phyloP scores from a whole-genome alignment of 2,888 invertebrate species.

The Hylaea fasciaria region DNA sequence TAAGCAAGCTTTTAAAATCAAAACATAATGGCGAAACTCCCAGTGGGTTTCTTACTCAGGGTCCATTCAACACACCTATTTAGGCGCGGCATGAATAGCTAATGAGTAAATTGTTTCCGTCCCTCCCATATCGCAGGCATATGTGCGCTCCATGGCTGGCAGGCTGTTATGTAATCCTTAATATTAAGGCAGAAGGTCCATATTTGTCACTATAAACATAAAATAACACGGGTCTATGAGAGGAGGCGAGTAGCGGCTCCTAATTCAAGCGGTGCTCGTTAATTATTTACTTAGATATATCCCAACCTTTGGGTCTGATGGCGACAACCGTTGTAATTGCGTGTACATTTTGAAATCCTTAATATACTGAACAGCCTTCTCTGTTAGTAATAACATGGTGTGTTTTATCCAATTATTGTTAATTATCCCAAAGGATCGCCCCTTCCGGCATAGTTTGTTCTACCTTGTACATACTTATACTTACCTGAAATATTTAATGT shows the following conservation, averaged over 20 bases:
- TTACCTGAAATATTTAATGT: no score
- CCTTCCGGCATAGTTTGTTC: no score
- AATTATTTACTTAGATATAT: slow-evolving; percentile 72
- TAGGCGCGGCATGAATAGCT: slow-evolving; percentile 56
- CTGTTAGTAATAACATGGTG: slow-evolving; percentile 34
- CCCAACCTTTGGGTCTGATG: slow-evolving; percentile 54
- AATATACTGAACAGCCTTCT: slow-evolving; percentile 45
- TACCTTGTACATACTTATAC: no score
- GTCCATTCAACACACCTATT: slow-evolving; percentile 45
- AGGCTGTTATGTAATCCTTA: slow-evolving; percentile 48
- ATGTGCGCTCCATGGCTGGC: slow-evolving; percentile 42
- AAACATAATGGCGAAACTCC: slow-evolving; percentile 31
- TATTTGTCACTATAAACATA: slow-evolving; percentile 67
- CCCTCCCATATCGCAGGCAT: slow-evolving; percentile 45
- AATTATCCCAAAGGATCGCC: slow-evolving; percentile 25
- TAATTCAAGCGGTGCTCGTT: slow-evolving; percentile 66
- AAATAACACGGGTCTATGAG: slow-evolving; percentile 57
- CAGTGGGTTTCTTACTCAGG: slow-evolving; percentile 30
- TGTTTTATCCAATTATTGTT: slow-evolving; percentile 37
- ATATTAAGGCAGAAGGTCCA: slow-evolving; percentile 55
- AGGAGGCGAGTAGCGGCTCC: slow-evolving; percentile 51
- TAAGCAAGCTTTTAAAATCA: slow-evolving; percentile 24
- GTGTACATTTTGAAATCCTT: slow-evolving; percentile 62
- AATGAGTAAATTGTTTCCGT: slow-evolving; percentile 57
- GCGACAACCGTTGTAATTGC: slow-evolving; percentile 64